These are phyloP conservation scores for Drosophila miranda DNA, from an alignment of 1,140 invertebrate genomes.

Conservation along the genomic window DNA sequence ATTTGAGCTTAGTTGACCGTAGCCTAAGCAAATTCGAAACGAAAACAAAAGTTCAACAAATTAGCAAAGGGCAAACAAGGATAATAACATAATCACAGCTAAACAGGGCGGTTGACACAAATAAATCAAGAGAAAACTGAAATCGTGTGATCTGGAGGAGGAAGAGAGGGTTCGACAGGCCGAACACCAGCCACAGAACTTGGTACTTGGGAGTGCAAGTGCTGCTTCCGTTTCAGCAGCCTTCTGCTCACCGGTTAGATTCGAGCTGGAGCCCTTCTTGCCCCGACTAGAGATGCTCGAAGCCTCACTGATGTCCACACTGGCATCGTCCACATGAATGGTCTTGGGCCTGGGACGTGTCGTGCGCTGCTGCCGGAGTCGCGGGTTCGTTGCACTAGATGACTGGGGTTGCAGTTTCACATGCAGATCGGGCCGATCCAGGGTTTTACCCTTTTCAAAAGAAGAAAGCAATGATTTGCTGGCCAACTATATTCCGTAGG, in stretches of 20 bases:
- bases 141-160: constrained; percentile 1
- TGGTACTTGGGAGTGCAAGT: neutral
- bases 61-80: constrained; percentile 34
- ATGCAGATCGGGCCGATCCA: constrained; percentile 88
- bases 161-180: constrained; percentile 17
- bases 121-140: constrained; percentile 45
- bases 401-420: constrained; percentile 81
- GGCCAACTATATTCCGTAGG: too few species aligned
- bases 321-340: constrained; percentile 91
- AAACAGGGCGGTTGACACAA: constrained; percentile 27
- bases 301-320: constrained; percentile 89
- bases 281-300: constrained; percentile 88
- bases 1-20: constrained; percentile 83
- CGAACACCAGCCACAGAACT: constrained; percentile 25
- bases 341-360: constrained; percentile 91
- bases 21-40: constrained; percentile 73
- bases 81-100: constrained; percentile 25
- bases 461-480: neutral
- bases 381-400: constrained; percentile 83
- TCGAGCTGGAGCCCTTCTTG: constrained; percentile 91
- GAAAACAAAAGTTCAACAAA: constrained; percentile 72
- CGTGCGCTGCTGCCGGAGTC: constrained; percentile 85
- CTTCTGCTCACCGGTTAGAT: constrained; percentile 87
- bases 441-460: constrained; percentile 86
- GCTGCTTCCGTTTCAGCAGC: neutral